These are phyloP conservation scores for cattle (Bos taurus) DNA, from an alignment of 2,113 vertebrate genomes.

Conservation along the genomic window DNA sequence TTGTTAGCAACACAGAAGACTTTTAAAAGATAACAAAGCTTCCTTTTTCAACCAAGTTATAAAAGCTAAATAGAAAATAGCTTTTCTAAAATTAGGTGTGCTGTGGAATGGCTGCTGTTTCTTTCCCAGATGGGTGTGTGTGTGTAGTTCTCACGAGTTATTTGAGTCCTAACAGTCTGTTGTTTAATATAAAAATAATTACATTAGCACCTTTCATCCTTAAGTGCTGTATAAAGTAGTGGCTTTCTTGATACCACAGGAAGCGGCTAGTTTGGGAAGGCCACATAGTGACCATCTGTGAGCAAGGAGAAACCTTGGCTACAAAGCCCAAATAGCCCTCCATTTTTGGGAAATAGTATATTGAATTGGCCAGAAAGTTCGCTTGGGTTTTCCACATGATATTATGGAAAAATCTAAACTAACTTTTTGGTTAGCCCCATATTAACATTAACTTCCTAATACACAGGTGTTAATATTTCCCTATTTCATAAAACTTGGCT, in stretches of 20 bases:
- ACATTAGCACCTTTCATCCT: conserved; percentile 29
- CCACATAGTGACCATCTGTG: not conserved
- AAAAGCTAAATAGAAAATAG: conserved; percentile 48
- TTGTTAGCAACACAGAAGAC: conserved; percentile 30
- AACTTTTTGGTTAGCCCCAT: not conserved
- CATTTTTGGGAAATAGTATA: not conserved
- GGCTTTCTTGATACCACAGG: not conserved
- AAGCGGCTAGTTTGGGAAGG: not conserved
- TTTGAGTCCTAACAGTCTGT: conserved; percentile 30
- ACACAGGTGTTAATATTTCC: not conserved
- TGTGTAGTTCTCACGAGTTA: not conserved
- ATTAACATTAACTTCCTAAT: not conserved
- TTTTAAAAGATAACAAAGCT: conserved; percentile 27
- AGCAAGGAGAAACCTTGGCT: not conserved
- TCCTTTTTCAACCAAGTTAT: conserved; percentile 29
- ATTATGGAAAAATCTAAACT: not conserved
- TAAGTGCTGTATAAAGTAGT: not conserved
- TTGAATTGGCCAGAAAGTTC: not conserved
- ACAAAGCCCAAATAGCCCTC: not conserved
- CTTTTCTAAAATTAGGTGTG: conserved; percentile 41
- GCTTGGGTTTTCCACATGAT: not conserved
- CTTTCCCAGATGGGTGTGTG: not conserved
- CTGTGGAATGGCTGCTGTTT: not conserved
- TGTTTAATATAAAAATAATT: conserved; percentile 44
- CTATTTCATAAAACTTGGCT: not conserved